A percentile compares a stretch with the other conserved stretches of the same genome.
Conservation (phyloP, 2,113 vertebrate species). For the Willisornis vidua region DNA sequence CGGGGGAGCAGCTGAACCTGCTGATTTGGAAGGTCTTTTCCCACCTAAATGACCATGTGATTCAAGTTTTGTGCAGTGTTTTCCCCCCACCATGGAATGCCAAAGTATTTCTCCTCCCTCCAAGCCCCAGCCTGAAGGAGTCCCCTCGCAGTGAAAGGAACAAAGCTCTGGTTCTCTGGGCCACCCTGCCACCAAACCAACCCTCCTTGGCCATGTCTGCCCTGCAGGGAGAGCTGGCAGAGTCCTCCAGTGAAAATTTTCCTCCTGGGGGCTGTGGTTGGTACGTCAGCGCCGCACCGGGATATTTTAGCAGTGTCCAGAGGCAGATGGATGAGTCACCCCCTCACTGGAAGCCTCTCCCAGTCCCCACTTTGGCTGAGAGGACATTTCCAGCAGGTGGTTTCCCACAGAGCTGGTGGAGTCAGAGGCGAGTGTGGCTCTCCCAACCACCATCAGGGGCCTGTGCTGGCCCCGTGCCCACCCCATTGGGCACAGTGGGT, state of each 20-base stretch:
- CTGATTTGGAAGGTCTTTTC: neutral
- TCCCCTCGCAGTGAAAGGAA: neutral
- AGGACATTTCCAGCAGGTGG: neutral
- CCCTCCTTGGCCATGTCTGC: neutral
- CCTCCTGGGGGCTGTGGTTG: neutral
- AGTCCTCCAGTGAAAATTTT: neutral
- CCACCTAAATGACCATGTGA: neutral
- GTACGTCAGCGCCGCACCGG: neutral
- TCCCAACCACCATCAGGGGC: rapidly evolving
- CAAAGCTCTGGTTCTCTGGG: neutral
- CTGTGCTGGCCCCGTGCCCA: rapidly evolving
- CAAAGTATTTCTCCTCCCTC: neutral
- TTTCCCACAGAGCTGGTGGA: neutral
- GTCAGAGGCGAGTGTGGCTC: neutral
- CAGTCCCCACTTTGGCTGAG: neutral
- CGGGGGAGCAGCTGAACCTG: neutral
- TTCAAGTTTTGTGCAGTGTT: neutral
- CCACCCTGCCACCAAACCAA: neutral
- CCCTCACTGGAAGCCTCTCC: neutral
- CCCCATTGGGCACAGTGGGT: neutral
- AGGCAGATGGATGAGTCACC: neutral
- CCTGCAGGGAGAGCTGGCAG: neutral
- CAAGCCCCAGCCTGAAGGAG: neutral
- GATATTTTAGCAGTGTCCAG: neutral
- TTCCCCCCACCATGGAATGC: neutral